Percentiles rank a stretch among this genome's conserved stretches.
phyloP scores from a whole-genome alignment of 2,888 invertebrate species.

The Cylindroiulus punctatus region DNA sequence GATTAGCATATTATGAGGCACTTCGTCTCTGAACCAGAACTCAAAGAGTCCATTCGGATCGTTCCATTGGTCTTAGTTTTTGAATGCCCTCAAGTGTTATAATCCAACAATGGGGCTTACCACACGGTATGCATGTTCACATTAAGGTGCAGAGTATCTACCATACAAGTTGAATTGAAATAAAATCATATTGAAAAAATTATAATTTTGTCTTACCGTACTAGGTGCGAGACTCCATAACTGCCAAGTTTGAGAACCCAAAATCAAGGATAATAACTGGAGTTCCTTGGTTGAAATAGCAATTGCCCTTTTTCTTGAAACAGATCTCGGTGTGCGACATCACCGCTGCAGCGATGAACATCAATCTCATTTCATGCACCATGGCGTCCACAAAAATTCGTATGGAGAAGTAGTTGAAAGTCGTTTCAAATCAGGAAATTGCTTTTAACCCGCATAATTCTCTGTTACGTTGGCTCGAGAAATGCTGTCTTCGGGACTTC shows the following conservation, averaged over 20 bases:
- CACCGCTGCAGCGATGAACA: not conserved
- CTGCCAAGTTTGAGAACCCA: not conserved
- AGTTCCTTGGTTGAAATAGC: not conserved
- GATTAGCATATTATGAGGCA: too few relatives aligned
- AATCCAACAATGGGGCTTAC: too few relatives aligned
- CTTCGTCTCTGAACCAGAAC: too few relatives aligned
- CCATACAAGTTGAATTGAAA: too few relatives aligned
- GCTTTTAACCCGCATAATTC: not conserved
- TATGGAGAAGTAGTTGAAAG: not conserved
- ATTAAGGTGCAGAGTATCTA: too few relatives aligned
- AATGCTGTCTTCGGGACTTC: not conserved
- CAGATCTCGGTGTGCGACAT: not conserved
- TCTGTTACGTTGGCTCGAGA: not conserved
- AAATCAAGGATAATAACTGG: not conserved
- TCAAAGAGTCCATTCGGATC: too few relatives aligned
- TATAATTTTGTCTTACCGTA: not conserved
- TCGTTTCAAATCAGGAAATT: constrained; percentile 13
- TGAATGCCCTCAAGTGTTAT: too few relatives aligned
- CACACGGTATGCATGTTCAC: not conserved
- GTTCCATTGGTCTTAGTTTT: too few relatives aligned
- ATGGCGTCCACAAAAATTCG: not conserved
- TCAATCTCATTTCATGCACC: not conserved
- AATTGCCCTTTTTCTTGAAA: not conserved
- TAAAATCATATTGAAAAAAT: not conserved
- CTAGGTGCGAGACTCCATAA: not conserved